Conservation (phyloP, 1,140 invertebrate species). For the Mycetomoellerius zeteki region DNA sequence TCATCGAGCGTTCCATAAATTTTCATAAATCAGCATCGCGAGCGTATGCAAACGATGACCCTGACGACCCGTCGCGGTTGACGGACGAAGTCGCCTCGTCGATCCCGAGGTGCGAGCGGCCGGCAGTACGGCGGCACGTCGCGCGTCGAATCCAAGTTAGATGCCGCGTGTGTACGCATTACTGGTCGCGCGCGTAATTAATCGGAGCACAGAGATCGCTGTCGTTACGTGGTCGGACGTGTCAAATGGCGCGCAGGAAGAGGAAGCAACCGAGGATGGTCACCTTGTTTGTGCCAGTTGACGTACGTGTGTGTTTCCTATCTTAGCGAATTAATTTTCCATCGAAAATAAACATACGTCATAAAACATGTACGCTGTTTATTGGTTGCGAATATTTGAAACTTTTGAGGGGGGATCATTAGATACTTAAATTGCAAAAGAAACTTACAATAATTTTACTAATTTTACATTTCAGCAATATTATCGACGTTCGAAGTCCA, state of each 20-base stretch:
- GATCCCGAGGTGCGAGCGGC: slow-evolving; percentile 49
- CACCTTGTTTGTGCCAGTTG: slow-evolving; percentile 83
- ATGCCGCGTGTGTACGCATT: slow-evolving; percentile 30
- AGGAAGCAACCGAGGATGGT: slow-evolving; percentile 84
- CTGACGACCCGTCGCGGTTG: slow-evolving; percentile 77
- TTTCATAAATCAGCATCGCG: slow-evolving; percentile 85
- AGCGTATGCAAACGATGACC: slow-evolving; percentile 83
- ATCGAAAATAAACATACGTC: not conserved
- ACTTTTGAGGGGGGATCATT: not conserved
- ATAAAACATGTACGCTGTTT: not conserved
- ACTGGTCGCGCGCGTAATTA: slow-evolving; percentile 36
- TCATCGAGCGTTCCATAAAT: slow-evolving; percentile 80
- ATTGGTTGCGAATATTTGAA: not conserved
- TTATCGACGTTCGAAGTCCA: not conserved
- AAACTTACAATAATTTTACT: not conserved
- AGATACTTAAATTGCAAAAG: not conserved
- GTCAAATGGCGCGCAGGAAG: slow-evolving; percentile 83
- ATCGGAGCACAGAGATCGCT: not conserved
- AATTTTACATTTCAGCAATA: not conserved
- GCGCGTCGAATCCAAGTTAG: slow-evolving; percentile 77
- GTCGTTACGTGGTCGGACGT: not conserved
- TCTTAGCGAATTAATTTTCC: slow-evolving; percentile 36
- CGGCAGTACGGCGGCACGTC: slow-evolving; percentile 73
- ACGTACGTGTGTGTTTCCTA: slow-evolving; percentile 83
- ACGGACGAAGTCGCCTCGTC: slow-evolving; percentile 59